A percentile compares a stretch with the other conserved stretches of the same genome.
Evolutionary conservation across 2,797 vertebrate genomes (phyloP).

Genomic region (Ammospiza maritima): DNA sequence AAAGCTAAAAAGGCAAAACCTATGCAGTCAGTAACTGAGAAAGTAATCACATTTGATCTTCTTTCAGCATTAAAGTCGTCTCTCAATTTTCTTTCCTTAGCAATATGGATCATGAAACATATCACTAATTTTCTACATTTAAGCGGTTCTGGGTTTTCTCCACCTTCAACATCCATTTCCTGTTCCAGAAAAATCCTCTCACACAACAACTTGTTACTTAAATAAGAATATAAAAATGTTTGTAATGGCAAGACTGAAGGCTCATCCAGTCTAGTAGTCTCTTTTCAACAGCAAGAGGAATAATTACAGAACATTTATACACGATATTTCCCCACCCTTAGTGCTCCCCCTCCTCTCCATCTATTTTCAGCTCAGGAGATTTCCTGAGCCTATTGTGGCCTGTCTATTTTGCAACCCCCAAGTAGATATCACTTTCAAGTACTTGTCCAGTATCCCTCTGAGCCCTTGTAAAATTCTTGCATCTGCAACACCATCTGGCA

Average conservation of each 20-base stretch:
- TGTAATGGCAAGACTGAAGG: not conserved
- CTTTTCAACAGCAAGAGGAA: not conserved
- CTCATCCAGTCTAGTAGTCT: not conserved
- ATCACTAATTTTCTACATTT: not conserved
- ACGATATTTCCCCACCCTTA: not conserved
- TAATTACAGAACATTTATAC: slow-evolving; percentile 21
- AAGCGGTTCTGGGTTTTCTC: not conserved
- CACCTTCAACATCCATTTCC: not conserved
- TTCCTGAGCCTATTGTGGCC: slow-evolving; percentile 8
- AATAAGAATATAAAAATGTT: not conserved
- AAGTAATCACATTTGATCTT: not conserved
- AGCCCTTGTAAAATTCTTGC: slow-evolving; percentile 12
- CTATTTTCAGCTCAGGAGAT: slow-evolving; percentile 51
- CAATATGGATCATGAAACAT: not conserved
- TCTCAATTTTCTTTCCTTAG: not conserved
- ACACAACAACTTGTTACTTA: not conserved
- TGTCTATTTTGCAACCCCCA: not conserved
- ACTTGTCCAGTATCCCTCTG: not conserved
- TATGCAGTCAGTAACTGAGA: not conserved
- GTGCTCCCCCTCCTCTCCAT: not conserved
- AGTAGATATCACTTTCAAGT: slow-evolving; percentile 45
- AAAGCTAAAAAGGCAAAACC: not conserved
- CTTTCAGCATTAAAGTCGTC: not conserved
- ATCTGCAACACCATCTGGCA: slow-evolving; percentile 39
- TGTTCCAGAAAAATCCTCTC: not conserved